phyloP scores from a whole-genome alignment of 2,797 vertebrate species.

The Echeneis naucrates region DNA sequence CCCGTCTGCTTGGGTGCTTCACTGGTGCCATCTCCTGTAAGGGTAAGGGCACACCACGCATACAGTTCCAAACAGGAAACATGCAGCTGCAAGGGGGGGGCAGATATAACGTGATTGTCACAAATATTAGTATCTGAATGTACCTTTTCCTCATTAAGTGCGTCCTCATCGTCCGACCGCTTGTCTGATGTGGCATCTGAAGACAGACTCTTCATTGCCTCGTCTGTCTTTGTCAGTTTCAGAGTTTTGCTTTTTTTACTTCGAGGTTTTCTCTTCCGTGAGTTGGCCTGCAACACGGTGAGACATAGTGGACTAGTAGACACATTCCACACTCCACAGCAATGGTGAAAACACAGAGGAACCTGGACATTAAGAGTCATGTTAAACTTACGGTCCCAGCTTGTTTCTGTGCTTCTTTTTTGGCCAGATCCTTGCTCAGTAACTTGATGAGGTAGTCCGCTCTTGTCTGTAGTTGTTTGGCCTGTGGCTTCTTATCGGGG shows the following conservation, averaged over 20 bases:
- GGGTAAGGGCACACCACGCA: background rate
- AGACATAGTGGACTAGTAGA: background rate
- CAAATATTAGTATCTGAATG: background rate
- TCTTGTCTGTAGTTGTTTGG: slow-evolving; percentile 97
- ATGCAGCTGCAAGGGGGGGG: background rate
- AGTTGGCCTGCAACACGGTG: slow-evolving; percentile 86
- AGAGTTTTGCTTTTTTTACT: slow-evolving; percentile 92
- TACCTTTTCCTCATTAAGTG: slow-evolving; percentile 86
- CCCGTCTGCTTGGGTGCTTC: slow-evolving; percentile 87
- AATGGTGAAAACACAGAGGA: background rate
- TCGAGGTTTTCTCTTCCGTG: slow-evolving; percentile 92
- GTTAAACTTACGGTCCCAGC: slow-evolving; percentile 87
- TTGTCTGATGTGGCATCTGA: slow-evolving; percentile 92
- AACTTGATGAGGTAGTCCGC: slow-evolving; percentile 99
- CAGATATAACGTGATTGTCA: background rate
- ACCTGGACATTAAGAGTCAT: no score
- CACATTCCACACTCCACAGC: background rate
- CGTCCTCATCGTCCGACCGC: slow-evolving; percentile 92
- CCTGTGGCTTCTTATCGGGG: slow-evolving; percentile 99
- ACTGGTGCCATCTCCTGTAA: slow-evolving; percentile 84
- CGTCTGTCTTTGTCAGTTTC: slow-evolving; percentile 90
- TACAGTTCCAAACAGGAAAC: background rate
- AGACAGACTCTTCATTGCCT: slow-evolving; percentile 92
- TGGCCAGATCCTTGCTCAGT: slow-evolving; percentile 95
- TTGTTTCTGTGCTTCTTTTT: slow-evolving; percentile 94